Base-by-base conservation (phyloP, 2,888 invertebrate species). In the Tholera decimalis region DNA sequence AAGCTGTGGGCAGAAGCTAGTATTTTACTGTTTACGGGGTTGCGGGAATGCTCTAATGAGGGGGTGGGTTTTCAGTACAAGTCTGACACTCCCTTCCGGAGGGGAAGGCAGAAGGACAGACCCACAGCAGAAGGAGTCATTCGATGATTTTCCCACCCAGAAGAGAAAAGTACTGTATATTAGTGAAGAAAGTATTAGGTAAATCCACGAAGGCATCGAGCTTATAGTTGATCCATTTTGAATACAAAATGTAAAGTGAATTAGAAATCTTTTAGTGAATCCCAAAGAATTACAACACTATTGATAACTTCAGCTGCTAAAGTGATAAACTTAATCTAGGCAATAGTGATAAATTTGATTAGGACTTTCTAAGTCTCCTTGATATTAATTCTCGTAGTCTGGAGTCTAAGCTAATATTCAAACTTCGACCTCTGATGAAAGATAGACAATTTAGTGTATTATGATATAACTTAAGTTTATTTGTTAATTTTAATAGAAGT, bases 271-370 rank as follows among this genome's bases (percentile, higher is more conserved):
- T 24, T 1, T n/a, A 1, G 33, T 33, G 22, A 61, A 44, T 3
- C 13, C 20, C 8, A 26, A 33, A 61, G 39, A 47, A 24, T 37
- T 30, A 53, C 24, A 30, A 20, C 24, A 28, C 47, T 47, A 47
- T 30, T 24, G 35, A 35, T 47, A 63, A 37, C 35, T 49, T 18
- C 6, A 20, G 30, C 24, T 26, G 4, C 39, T 44, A 51, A 77
- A 77, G 58, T 67, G 57, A 43, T 54, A 70, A 79, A 79, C 62
- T 79, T 67, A 33, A 46, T 49, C 37, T 59, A 9, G n/a, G 18
- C 28, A 62, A 46, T 63, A 66, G 47, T 63, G 64, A 57, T 65
- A 58, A 80, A 78, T 68, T 60, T 65, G 60, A 65, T 78, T 71
- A 68, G 11, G 9, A 70, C 41, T 77, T 59, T 4, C n/a, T 28